phyloP scores from a whole-genome alignment of 2,888 invertebrate species.

The Archips crataeganus region DNA sequence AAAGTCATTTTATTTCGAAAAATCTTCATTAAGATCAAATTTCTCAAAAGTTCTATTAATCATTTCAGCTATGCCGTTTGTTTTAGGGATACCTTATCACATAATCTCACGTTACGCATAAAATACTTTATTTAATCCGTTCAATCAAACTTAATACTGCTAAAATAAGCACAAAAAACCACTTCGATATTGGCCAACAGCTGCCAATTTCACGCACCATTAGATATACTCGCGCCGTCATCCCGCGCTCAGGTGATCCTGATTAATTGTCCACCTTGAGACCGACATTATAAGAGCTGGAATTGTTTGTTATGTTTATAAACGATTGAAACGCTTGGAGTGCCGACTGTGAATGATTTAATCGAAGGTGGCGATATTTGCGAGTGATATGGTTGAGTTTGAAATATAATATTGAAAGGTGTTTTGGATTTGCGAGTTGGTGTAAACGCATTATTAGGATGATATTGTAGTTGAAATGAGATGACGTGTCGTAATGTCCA shows the following conservation, averaged over 20 bases:
- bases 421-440: slow-evolving; percentile 6
- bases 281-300: background rate
- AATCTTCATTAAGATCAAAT: no score
- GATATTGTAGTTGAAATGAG: background rate
- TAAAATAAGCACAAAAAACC: slow-evolving; percentile 50
- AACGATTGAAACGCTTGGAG: background rate
- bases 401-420: background rate
- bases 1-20: no score
- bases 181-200: slow-evolving; percentile 64
- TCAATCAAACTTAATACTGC: slow-evolving; percentile 36
- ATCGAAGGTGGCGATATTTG: slow-evolving; percentile 35
- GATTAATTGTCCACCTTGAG: slow-evolving; percentile 8
- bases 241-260: slow-evolving; percentile 46
- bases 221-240: slow-evolving; percentile 67
- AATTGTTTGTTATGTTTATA: slow-evolving; percentile 6
- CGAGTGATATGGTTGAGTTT: slow-evolving; percentile 28
- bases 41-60: no score
- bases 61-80: no score
- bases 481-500: no score
- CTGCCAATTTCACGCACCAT: slow-evolving; percentile 72
- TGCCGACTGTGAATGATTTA: slow-evolving; percentile 35
- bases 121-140: slow-evolving; percentile 25
- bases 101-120: background rate
- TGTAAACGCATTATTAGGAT: background rate
- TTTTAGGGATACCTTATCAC: no score